Evolutionary conservation across 1,140 invertebrate genomes (phyloP).

Genomic region (Magallana angulata): DNA sequence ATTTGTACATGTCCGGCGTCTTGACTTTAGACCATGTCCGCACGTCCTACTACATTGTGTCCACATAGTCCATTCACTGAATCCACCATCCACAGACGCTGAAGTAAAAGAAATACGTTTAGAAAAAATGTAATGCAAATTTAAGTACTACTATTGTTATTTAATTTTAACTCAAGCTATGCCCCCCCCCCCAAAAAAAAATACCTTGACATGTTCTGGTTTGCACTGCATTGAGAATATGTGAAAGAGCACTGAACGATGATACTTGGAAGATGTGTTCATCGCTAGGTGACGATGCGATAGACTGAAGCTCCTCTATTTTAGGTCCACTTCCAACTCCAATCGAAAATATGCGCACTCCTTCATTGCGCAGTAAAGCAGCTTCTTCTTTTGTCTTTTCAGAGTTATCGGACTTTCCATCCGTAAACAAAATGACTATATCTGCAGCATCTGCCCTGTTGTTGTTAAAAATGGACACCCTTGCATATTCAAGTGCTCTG

Average conservation of each 20-base stretch:
- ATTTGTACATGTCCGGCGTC: background rate
- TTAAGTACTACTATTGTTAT: too few species aligned
- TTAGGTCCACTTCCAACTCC: conserved; percentile 24
- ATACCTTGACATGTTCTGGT: conserved; percentile 81
- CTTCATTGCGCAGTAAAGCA: background rate
- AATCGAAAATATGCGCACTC: conserved; percentile 34
- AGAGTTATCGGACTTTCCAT: conserved; percentile 20
- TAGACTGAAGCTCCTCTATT: background rate
- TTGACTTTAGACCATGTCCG: conserved; percentile 83
- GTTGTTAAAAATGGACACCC: background rate
- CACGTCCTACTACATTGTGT: conserved; percentile 69
- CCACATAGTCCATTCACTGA: conserved; percentile 66
- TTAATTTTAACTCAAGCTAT: too few species aligned
- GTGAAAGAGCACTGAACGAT: background rate
- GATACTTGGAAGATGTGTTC: background rate
- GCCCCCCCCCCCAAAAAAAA: too few species aligned
- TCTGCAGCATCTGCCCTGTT: background rate
- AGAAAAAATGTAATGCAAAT: too few species aligned
- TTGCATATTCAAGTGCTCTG: background rate
- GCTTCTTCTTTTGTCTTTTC: conserved; percentile 15
- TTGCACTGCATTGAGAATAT: background rate
- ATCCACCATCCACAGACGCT: conserved; percentile 36
- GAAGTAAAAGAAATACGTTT: background rate
- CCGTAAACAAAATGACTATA: conserved; percentile 27
- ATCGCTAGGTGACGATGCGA: conserved; percentile 7